Percentiles rank a stretch among this genome's conserved stretches.
Conservation (phyloP, 2,113 vertebrate species). For the Saccopteryx bilineata region DNA sequence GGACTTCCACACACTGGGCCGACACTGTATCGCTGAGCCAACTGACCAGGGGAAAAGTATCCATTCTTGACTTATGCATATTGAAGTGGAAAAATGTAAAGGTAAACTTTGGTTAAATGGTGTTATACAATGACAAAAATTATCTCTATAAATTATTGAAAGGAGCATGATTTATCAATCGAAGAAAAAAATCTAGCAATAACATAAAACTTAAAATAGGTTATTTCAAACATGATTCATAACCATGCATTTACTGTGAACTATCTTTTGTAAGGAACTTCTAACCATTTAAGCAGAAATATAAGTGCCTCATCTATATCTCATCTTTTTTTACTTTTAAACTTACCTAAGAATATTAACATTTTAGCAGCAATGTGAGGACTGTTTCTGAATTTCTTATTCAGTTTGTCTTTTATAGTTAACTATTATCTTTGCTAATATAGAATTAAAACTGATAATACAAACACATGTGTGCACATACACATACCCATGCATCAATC, state of each 20-base stretch:
- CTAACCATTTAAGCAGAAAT: slow-evolving; percentile 56
- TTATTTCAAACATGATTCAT: slow-evolving; percentile 69
- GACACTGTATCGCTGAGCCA: too few relatives aligned
- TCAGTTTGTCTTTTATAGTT: background rate
- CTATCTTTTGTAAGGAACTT: slow-evolving; percentile 29
- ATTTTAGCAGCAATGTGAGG: background rate
- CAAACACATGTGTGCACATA: accelerated
- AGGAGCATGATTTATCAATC: background rate
- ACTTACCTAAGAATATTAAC: slow-evolving; percentile 26
- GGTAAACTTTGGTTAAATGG: slow-evolving; percentile 5
- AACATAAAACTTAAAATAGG: slow-evolving; percentile 38
- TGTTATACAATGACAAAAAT: slow-evolving; percentile 7
- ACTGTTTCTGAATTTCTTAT: slow-evolving; percentile 31
- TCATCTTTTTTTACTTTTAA: slow-evolving; percentile 64
- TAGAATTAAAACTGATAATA: background rate
- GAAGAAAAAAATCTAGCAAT: slow-evolving; percentile 12
- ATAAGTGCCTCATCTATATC: slow-evolving; percentile 35
- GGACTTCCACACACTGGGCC: too few relatives aligned
- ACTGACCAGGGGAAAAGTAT: background rate
- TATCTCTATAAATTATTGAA: background rate
- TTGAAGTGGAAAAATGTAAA: slow-evolving; percentile 1
- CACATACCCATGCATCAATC: background rate
- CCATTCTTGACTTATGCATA: background rate
- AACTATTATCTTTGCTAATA: background rate
- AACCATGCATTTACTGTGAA: slow-evolving; percentile 31